Evolutionary conservation across 2,888 invertebrate species (phyloP).

Genomic region (Ichneumon xanthorius): DNA sequence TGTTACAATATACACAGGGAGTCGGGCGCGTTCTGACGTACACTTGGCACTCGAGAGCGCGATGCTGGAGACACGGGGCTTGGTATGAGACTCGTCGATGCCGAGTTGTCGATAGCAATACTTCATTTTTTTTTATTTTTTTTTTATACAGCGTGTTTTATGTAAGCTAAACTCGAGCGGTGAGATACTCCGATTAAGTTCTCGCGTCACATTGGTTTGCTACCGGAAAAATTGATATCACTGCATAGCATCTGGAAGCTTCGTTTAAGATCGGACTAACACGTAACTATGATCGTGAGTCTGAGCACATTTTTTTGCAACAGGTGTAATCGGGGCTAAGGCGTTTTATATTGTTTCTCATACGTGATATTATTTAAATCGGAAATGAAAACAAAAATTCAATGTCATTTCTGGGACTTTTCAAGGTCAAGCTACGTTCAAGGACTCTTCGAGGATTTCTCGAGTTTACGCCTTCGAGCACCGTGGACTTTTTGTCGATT

Average conservation of each 20-base stretch:
- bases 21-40: not conserved
- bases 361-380: no score
- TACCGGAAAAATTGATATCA: constrained; percentile 50
- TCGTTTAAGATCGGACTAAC: no score
- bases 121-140: not conserved
- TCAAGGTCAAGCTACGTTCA: no score
- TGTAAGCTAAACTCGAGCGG: not conserved
- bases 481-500: no score
- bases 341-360: no score
- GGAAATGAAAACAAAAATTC: no score
- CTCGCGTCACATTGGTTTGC: constrained; percentile 27
- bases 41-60: constrained; percentile 31
- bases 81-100: constrained; percentile 7
- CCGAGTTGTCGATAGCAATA: not conserved
- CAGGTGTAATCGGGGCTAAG: no score
- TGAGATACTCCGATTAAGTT: constrained; percentile 30
- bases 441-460: no score
- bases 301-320: no score
- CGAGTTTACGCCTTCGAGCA: no score
- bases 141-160: not conserved
- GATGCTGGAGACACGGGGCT: constrained; percentile 11
- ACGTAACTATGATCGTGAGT: no score
- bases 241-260: not conserved
- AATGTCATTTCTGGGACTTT: no score
- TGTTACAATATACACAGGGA: not conserved